These are phyloP conservation scores for Alosa alosa DNA, from an alignment of 2,113 vertebrate genomes.

Conservation along the genomic window DNA sequence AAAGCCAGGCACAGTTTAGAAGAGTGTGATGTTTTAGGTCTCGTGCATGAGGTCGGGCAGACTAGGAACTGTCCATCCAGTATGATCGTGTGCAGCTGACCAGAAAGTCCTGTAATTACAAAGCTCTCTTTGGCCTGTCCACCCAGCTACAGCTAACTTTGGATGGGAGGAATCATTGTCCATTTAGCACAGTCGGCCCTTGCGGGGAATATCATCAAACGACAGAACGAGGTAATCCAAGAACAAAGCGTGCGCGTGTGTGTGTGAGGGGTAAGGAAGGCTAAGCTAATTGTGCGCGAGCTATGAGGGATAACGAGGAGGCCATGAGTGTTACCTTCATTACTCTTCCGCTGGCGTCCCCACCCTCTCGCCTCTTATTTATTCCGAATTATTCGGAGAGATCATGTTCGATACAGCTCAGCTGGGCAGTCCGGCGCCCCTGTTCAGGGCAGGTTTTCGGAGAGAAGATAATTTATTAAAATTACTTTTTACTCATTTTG, in stretches of 20 bases:
- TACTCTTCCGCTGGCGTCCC: slow-evolving; percentile 27
- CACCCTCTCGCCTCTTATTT: slow-evolving; percentile 35
- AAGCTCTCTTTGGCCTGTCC: slow-evolving; percentile 47
- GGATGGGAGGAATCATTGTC: slow-evolving; percentile 18
- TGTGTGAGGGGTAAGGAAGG: slow-evolving; percentile 33
- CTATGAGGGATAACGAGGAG: slow-evolving; percentile 48
- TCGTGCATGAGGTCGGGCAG: slow-evolving; percentile 13
- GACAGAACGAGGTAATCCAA: neutral
- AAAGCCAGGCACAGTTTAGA: neutral
- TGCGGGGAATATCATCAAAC: neutral
- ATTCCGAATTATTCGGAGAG: slow-evolving; percentile 46
- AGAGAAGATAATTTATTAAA: slow-evolving; percentile 79
- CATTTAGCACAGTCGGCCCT: neutral
- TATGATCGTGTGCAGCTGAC: slow-evolving; percentile 53
- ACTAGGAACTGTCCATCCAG: slow-evolving; percentile 36
- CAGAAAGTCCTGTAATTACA: slow-evolving; percentile 58
- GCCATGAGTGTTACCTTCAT: slow-evolving; percentile 41
- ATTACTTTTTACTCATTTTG: slow-evolving; percentile 82
- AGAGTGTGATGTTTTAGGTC: neutral
- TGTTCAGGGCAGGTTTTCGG: slow-evolving; percentile 63
- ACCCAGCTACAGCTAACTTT: slow-evolving; percentile 45
- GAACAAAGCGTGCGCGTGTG: neutral
- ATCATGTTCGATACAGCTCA: slow-evolving; percentile 37
- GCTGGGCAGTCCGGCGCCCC: slow-evolving; percentile 51
- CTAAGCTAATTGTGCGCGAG: slow-evolving; percentile 45